phyloP scores from a whole-genome alignment of 2,113 vertebrate species.

The Ameiurus melas region DNA sequence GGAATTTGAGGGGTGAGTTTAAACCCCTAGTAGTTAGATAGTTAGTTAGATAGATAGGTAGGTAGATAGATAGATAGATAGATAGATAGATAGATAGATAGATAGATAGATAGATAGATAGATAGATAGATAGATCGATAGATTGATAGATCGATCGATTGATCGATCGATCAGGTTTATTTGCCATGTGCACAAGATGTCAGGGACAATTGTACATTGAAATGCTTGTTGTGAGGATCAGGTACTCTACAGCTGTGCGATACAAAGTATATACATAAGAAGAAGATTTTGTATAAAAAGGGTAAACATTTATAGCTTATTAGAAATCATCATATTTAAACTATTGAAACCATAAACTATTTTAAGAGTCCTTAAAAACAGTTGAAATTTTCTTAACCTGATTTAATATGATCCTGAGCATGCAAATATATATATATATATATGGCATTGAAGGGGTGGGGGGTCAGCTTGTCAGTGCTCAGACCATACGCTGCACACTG shows the following conservation, averaged over 20 bases:
- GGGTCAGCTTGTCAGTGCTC: too few relatives aligned
- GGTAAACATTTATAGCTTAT: neutral
- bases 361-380: neutral
- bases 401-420: neutral
- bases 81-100: neutral
- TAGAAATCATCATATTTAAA: neutral
- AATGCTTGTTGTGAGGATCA: neutral
- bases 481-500: too few relatives aligned
- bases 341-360: neutral
- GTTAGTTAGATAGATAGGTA: neutral
- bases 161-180: neutral
- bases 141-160: neutral
- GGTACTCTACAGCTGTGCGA: neutral
- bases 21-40: too few relatives aligned
- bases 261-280: neutral
- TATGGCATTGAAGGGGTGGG: too few relatives aligned
- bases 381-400: neutral
- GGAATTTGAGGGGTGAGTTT: conserved; percentile 82
- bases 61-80: too few relatives aligned
- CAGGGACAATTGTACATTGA: neutral
- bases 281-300: neutral
- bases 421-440: neutral
- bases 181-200: neutral
- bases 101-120: neutral
- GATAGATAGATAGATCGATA: neutral